Conservation (phyloP, 2,113 vertebrate genomes). For the Eclectus roratus region DNA sequence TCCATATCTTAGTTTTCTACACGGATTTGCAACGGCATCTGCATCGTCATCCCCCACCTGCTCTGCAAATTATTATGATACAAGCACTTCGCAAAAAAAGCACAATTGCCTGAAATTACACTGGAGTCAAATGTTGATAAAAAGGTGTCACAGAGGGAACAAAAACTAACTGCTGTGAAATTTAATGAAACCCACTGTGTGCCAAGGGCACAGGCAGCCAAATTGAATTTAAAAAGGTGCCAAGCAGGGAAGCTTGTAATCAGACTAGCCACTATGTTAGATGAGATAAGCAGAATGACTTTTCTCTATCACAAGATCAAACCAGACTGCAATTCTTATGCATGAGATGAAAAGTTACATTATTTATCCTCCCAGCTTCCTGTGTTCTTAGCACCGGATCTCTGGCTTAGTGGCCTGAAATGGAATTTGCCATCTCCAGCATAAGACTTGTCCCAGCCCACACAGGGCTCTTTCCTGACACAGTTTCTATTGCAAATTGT, state of each 20-base stretch:
- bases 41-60: background rate
- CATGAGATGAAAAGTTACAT: constrained; percentile 63
- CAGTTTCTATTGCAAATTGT: constrained; percentile 14
- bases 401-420: constrained; percentile 24
- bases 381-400: constrained; percentile 53
- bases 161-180: constrained; percentile 72
- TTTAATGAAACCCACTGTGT: constrained; percentile 74
- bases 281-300: constrained; percentile 67
- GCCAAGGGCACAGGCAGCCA: constrained; percentile 69
- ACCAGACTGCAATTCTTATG: constrained; percentile 66
- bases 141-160: constrained; percentile 64
- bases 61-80: constrained; percentile 28
- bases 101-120: constrained; percentile 64
- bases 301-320: constrained; percentile 60
- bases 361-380: constrained; percentile 46
- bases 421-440: constrained; percentile 27
- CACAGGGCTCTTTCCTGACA: background rate
- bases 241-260: constrained; percentile 66
- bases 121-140: constrained; percentile 67
- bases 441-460: background rate
- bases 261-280: constrained; percentile 65
- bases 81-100: background rate
- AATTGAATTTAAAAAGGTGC: constrained; percentile 73
- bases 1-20: background rate
- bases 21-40: background rate